These are phyloP conservation scores for Dendrolimus pini DNA, from an alignment of 2,888 invertebrate species.

Conservation along the genomic window DNA sequence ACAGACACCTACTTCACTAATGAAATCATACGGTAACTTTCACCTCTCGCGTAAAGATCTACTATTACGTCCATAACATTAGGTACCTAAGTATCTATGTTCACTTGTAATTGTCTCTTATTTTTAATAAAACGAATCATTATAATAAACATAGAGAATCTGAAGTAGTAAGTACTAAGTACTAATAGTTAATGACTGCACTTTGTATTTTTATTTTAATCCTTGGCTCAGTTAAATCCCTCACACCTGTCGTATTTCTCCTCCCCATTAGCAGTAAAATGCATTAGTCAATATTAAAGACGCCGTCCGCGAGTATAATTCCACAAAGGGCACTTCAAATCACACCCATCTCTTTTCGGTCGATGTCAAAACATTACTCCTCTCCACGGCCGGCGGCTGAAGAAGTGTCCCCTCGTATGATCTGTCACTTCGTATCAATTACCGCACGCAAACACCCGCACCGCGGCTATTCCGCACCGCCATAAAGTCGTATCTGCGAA, in stretches of 20 bases:
- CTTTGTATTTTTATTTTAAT: constrained; percentile 24
- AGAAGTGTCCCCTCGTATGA: constrained; percentile 55
- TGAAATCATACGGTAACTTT: no score
- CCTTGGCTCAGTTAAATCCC: constrained; percentile 37
- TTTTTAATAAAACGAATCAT: no score
- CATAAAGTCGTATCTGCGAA: constrained; percentile 61
- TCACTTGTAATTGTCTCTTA: no score
- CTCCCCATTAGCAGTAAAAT: constrained; percentile 69
- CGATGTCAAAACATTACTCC: constrained; percentile 72
- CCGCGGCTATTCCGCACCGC: constrained; percentile 20
- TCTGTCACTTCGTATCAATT: constrained; percentile 76
- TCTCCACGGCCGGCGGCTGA: constrained; percentile 57
- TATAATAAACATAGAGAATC: no score
- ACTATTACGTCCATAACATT: no score
- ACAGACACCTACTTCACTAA: no score
- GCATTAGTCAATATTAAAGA: constrained; percentile 76
- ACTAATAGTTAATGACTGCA: constrained; percentile 11
- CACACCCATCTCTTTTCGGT: constrained; percentile 73
- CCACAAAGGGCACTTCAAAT: constrained; percentile 77
- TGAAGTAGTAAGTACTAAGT: no score
- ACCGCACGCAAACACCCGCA: constrained; percentile 72
- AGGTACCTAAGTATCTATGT: no score
- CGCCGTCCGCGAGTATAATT: constrained; percentile 71
- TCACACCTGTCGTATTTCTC: constrained; percentile 67
- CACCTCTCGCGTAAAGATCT: no score